phyloP scores from a whole-genome alignment of 23 tunicate species.

The Corella eumyota region DNA sequence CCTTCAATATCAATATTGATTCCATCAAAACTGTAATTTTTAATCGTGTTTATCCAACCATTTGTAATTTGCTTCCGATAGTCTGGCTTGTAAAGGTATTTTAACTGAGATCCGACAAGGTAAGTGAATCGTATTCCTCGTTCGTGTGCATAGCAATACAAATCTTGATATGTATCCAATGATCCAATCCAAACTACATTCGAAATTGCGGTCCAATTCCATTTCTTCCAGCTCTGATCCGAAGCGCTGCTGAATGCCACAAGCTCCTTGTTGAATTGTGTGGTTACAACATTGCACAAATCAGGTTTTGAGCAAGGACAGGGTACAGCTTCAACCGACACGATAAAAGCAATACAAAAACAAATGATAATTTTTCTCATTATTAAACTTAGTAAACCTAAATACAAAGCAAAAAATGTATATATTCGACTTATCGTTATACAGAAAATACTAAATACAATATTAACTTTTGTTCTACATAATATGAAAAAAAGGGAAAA shows the following conservation, averaged over 20 bases:
- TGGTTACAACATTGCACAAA: constrained; percentile 29
- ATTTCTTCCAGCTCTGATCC: constrained; percentile 11
- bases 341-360: too few relatives aligned
- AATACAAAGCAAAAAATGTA: too few relatives aligned
- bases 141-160: constrained; percentile 57
- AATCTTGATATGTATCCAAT: constrained; percentile 4
- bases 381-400: too few relatives aligned
- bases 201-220: constrained; percentile 55
- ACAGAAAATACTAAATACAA: too few relatives aligned
- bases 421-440: too few relatives aligned
- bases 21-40: constrained; percentile 37
- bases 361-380: too few relatives aligned
- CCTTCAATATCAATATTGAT: constrained; percentile 72
- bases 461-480: too few relatives aligned
- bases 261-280: constrained; percentile 20
- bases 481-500: too few relatives aligned
- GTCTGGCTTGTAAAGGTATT: too few relatives aligned
- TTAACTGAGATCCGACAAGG: constrained; percentile 14
- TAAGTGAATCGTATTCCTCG: constrained; percentile 26
- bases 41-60: constrained; percentile 28
- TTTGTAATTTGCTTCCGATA: constrained; percentile 36
- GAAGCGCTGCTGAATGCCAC: constrained; percentile 16
- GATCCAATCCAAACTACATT: constrained; percentile 14
- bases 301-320: constrained; percentile 35
- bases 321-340: too few relatives aligned